A percentile compares a stretch with the other conserved stretches of the same genome.
phyloP scores from a whole-genome alignment of 2,797 vertebrate genomes.

The Coracias cyanogaster region DNA sequence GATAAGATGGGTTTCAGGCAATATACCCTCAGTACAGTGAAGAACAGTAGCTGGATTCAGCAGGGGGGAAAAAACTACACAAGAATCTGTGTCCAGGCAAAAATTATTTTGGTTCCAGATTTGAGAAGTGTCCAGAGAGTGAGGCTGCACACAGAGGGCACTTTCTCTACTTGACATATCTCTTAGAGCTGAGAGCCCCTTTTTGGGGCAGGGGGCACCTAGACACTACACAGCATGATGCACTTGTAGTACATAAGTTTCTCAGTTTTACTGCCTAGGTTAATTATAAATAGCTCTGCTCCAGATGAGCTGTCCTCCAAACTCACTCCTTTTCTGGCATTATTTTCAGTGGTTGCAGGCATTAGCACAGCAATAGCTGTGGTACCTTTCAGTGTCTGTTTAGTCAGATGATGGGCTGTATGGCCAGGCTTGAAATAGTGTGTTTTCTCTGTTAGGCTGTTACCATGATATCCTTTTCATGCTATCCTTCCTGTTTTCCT shows the following conservation, averaged over 20 bases:
- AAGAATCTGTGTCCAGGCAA: not conserved
- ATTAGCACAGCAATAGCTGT: not conserved
- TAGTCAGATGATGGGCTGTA: not conserved
- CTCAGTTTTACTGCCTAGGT: not conserved
- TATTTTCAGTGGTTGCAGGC: not conserved
- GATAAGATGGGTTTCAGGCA: not conserved
- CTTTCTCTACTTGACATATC: not conserved
- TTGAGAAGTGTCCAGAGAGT: not conserved
- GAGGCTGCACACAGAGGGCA: not conserved
- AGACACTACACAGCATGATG: accelerated
- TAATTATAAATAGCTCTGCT: not conserved
- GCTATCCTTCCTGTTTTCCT: not conserved
- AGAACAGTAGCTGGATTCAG: not conserved
- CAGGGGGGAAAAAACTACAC: not conserved
- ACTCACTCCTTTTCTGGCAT: not conserved
- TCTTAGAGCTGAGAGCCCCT: not conserved
- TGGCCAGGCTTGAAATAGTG: not conserved
- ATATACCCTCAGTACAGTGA: not conserved
- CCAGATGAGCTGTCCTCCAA: not conserved
- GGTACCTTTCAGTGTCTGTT: not conserved
- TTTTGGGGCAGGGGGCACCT: accelerated
- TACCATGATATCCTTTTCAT: not conserved
- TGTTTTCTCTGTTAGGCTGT: not conserved
- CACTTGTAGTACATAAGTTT: not conserved
- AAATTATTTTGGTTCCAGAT: not conserved